Base-by-base conservation (phyloP, 1,140 invertebrate genomes). In the Drosophila lacteicornis region DNA sequence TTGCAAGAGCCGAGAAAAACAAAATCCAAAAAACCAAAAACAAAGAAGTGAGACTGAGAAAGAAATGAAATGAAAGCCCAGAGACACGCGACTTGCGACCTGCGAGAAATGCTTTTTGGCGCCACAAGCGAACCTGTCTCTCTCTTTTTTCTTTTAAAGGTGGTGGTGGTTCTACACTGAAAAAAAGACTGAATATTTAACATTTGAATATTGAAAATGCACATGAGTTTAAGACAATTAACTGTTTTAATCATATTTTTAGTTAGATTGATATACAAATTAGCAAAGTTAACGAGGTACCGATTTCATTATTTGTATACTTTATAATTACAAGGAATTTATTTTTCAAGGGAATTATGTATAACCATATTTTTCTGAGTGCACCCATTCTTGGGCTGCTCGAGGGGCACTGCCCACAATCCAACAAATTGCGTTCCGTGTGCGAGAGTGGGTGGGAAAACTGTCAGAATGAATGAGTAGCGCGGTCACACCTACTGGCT, bases 391-490 rank as follows among this genome's bases (percentile, higher is more conserved):
- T 12, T 38, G 57, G 71, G 36, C 62, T 85, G 82, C 81, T 88
- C 76, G 62, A 78, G 76, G 83, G 86, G 91, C 91, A 88, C 87
- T 92, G 87, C 91, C 91, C 86, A 92, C 84, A 85, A 91, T 90
- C 85, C 85, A 90, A 90, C 85, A 90, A 90, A 90, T 90, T 90
- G 86, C 85, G 85, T 90, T 90, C 80, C 69, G 69, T 90, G 79
- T 90, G 79, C 86, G 65, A 84, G 82, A 85, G 84, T 92, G 91
- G 91, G 91, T 90, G 91, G 91, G 80, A 85, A 83, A 88, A 81
- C 87, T 92, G 91, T 92, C 91, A 91, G 85, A 92, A 92, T 92
- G 91, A 92, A 88, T 92, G 91, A 92, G 87, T 92, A 85, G 84
- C 82, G 67, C 80, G 84, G 82, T 91, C 91, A 92, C 91, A 91